Conservation (phyloP, 2,797 vertebrate species). For the Gallinago solitaria region DNA sequence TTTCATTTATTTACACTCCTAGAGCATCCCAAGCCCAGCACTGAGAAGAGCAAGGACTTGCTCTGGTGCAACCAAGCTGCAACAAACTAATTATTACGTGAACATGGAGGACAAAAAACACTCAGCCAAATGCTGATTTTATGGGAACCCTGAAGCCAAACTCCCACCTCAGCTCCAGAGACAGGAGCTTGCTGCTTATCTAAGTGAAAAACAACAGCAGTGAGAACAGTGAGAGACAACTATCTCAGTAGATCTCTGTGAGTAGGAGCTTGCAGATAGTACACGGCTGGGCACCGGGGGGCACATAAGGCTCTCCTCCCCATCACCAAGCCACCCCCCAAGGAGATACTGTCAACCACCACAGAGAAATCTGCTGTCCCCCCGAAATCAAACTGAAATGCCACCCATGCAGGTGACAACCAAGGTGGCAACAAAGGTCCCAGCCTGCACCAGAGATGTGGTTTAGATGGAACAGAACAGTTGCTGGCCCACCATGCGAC, state of each 20-base stretch:
- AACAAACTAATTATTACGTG: not conserved
- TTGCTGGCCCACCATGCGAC: fast-evolving
- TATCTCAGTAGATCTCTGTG: fast-evolving
- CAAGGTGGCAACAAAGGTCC: not conserved
- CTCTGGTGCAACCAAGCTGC: not conserved
- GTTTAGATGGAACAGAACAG: not conserved
- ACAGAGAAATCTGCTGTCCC: not conserved
- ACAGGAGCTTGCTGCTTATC: not conserved
- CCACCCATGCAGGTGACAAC: not conserved
- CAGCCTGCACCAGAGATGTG: fast-evolving
- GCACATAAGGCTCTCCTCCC: not conserved
- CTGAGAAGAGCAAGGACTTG: not conserved
- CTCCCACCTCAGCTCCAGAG: not conserved
- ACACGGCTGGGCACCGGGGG: not conserved
- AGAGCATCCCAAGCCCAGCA: not conserved
- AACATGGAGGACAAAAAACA: not conserved
- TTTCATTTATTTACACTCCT: not conserved
- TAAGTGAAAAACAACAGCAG: not conserved
- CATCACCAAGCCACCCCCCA: not conserved
- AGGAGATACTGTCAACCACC: not conserved
- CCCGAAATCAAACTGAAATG: not conserved
- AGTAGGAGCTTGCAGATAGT: too few relatives aligned
- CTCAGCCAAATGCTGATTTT: not conserved
- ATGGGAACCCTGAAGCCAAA: not conserved
- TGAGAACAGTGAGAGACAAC: too few relatives aligned